phyloP scores from a whole-genome alignment of 2,113 vertebrate species.

The Sphaerodactylus townsendi region DNA sequence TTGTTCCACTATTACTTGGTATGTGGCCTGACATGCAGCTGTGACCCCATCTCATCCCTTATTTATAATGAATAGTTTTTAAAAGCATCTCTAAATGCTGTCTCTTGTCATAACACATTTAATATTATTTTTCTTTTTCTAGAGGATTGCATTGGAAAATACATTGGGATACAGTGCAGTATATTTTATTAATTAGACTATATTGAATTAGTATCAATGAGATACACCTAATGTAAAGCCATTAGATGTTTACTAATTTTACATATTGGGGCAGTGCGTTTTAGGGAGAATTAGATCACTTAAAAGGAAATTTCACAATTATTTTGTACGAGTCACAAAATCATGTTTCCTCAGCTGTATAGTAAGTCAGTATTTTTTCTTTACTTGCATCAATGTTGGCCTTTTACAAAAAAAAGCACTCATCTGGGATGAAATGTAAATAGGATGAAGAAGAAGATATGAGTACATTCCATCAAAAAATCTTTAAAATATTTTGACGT shows the following conservation, averaged over 20 bases:
- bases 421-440: too few relatives aligned
- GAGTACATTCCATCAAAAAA: too few relatives aligned
- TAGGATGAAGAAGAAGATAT: too few relatives aligned
- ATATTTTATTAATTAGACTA: constrained; percentile 14
- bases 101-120: background rate
- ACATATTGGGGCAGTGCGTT: background rate
- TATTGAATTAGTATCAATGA: background rate
- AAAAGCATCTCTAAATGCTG: background rate
- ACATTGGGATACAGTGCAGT: background rate
- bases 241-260: background rate
- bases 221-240: constrained; percentile 7
- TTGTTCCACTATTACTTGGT: too few relatives aligned
- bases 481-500: too few relatives aligned
- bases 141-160: background rate
- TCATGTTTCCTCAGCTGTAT: background rate
- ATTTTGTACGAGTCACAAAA: background rate
- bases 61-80: background rate
- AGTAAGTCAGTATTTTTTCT: too few relatives aligned
- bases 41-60: too few relatives aligned
- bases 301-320: background rate
- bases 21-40: too few relatives aligned
- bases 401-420: too few relatives aligned
- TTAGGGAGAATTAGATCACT: background rate
- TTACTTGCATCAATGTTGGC: too few relatives aligned
- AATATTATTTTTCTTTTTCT: background rate